Base-by-base conservation (phyloP, 2,888 invertebrate species). In the Conistra vaccinii region DNA sequence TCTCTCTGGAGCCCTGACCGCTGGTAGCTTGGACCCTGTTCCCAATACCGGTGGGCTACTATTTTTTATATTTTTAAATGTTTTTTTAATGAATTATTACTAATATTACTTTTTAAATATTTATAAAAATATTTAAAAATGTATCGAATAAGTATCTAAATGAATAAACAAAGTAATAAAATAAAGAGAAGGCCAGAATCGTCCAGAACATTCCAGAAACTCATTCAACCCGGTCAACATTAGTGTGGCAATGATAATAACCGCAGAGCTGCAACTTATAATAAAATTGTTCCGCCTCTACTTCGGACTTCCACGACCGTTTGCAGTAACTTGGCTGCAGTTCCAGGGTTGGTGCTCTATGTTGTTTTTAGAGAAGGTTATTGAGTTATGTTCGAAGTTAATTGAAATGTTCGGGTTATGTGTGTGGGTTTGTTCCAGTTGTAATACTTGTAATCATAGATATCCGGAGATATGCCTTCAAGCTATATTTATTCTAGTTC, bases 231-330 rank as follows among this genome's bases (percentile, higher is more conserved):
- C 45, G 29, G 26, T 26, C 77, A 32, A 42, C 68, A 62, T 83
- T 74, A 79, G 60, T 61, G 45, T 17, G 53, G 69, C 66, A 76
- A 83, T 84, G 53, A 83, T 73, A 76, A 73, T 84, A 80, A 80
- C 73, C 39, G 29, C 42, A 29, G 70, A 65, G 57, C 57, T 68
- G 26, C 60, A 80, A 80, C 69, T 80, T 70, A 55, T 74, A 76
- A 80, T 76, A 55, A 72, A 76, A 80, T 76, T 61, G 80, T 84
- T 45, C 12, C n/a, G 26, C 17, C 63, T 26, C 35, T 69, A 68
- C 26, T 68, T 65, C 14, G n/a, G 55, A 48, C 12, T 66, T 51
- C 69, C 12, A 29, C 32, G 32, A 57, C 9, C 58, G 32, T 62
- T 78, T 57, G 51, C 23, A 57, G 29, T 71, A 65, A 81, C 73